A percentile compares a stretch with the other conserved stretches of the same genome.
phyloP scores from a whole-genome alignment of 2,113 vertebrate species.

The Quiscalus mexicanus region DNA sequence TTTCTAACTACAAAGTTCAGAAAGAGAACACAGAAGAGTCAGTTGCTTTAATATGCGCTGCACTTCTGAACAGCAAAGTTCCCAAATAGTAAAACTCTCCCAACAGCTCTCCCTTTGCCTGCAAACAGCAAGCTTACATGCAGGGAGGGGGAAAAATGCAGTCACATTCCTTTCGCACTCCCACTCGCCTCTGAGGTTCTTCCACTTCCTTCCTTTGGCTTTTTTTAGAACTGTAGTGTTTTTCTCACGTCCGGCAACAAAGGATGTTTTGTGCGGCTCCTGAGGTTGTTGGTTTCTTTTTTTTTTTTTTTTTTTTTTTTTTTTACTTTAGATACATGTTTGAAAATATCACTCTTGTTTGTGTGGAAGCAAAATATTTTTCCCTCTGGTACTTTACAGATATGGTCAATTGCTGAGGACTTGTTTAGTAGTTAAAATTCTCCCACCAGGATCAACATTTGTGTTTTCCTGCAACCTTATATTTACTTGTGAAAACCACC shows the following conservation, averaged over 20 bases:
- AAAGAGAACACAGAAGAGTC: not conserved
- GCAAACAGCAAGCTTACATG: constrained; percentile 14
- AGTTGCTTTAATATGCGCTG: not conserved
- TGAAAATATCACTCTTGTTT: constrained; percentile 59
- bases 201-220: constrained; percentile 98
- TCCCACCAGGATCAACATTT: not conserved
- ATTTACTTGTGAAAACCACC: not conserved
- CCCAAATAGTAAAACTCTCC: not conserved
- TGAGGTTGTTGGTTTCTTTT: constrained; percentile 45
- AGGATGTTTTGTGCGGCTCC: constrained; percentile 89
- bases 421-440: not conserved
- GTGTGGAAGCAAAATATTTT: constrained; percentile 13
- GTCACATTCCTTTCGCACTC: constrained; percentile 91
- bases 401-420: not conserved
- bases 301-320: not conserved
- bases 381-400: not conserved
- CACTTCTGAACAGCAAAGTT: not conserved
- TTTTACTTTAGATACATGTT: constrained; percentile 47
- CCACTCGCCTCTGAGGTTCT: constrained; percentile 84
- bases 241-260: constrained; percentile 96
- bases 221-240: constrained; percentile 97
- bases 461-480: not conserved
- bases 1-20: not conserved
- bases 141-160: constrained; percentile 61
- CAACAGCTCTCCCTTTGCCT: not conserved